These are phyloP conservation scores for Anticlea derivata DNA, from an alignment of 2,888 invertebrate species.

Conservation along the genomic window DNA sequence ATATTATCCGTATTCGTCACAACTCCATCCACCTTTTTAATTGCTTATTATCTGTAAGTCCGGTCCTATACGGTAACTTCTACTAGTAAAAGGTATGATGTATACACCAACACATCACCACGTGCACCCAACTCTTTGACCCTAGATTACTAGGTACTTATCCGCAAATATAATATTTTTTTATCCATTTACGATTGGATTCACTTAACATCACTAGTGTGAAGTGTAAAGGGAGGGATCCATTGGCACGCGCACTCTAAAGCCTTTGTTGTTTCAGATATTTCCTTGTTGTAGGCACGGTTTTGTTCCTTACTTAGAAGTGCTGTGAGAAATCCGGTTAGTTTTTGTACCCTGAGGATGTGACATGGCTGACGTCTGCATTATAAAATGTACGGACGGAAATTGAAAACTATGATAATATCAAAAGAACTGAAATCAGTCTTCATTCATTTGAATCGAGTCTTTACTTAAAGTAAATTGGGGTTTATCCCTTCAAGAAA, in stretches of 20 bases:
- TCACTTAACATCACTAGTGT: conserved; percentile 24
- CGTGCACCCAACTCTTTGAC: no score
- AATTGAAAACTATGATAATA: not conserved
- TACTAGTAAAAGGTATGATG: no score
- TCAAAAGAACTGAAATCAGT: no score
- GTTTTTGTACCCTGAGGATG: conserved; percentile 35
- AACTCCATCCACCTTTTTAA: no score
- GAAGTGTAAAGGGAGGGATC: conserved; percentile 28
- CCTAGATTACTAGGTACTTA: no score
- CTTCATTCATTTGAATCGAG: not conserved
- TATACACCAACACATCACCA: no score
- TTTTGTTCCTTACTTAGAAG: conserved; percentile 72
- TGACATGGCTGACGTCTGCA: conserved; percentile 25
- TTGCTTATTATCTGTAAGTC: no score
- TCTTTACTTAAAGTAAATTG: conserved; percentile 1
- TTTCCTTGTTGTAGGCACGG: conserved; percentile 55
- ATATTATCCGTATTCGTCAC: no score
- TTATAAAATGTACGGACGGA: not conserved
- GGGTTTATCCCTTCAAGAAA: not conserved
- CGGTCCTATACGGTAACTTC: no score
- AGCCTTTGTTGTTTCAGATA: conserved; percentile 51
- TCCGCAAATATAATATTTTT: not conserved
- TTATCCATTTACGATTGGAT: conserved; percentile 2
- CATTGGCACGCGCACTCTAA: conserved; percentile 71
- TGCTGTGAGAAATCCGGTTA: conserved; percentile 65